Base-by-base conservation (phyloP, 2,797 vertebrate species). In the Spinus olivaceus region DNA sequence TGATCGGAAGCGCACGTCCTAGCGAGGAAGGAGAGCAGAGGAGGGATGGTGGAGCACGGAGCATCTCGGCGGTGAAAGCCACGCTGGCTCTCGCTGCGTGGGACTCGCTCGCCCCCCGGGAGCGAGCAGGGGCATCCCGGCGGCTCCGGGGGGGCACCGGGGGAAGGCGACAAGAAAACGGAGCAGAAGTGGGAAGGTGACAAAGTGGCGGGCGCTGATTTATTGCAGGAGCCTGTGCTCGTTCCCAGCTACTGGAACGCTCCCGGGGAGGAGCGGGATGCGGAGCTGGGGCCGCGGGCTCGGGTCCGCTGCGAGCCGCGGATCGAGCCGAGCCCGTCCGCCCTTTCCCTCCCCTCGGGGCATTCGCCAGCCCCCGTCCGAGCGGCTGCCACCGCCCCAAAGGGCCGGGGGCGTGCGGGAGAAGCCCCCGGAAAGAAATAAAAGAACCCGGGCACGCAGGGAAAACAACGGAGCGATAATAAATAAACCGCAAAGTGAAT, bases 201-300 rank as follows among this genome's bases (percentile, higher is more conserved):
- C 95, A 84, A 95, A 97, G 97, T 95, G 97, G 96, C 96, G 96
- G 97, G 97, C 93, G 97, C 97, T 98, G 98, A 98, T 98, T 98
- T 98, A 98, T 98, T 93, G 98, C 97, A 76, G 97, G 96, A 98
- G 97, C 97, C 98, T 95, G 97, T 91, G 98, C 98, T 98, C 98
- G 98, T 98, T 98, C 98, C 98, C 98, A 98, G 99, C 98, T 98
- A 97, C 98, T 95, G 98, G 98, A 98, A 98, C 97, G 98, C 97
- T 97, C 97, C 98, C 98, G 60, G 49, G 49, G 97, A 97, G 98
- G 98, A 96, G 97, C 98, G 69, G 54, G 30, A 97, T 97, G 79
- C 23, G 46, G 59, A 54, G 88, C 63, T 2, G 64, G 15, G 30
- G 42, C 80, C 10, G 57, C 30, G 59, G 60, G 37, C 60, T 33